Percentiles rank a stretch among this genome's conserved stretches.
Evolutionary conservation across 1,140 invertebrate species (phyloP).

Genomic region (Drosophila yakuba): DNA sequence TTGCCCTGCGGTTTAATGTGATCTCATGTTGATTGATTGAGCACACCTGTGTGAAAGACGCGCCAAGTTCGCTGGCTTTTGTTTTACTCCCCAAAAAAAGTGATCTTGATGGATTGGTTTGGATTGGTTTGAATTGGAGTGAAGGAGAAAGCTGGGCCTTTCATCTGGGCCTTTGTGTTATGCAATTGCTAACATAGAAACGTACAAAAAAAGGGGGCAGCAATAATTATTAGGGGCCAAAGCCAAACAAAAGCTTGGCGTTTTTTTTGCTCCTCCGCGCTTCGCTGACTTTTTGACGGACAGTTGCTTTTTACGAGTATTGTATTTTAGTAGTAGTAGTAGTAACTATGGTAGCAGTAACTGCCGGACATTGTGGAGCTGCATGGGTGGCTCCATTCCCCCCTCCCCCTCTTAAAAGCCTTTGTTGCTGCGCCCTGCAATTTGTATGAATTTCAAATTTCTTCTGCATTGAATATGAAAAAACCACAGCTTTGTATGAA

Average conservation of each 20-base stretch:
- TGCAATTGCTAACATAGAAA: constrained; percentile 39
- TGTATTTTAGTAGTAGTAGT: not conserved
- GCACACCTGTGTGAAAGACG: constrained; percentile 77
- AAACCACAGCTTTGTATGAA: not conserved
- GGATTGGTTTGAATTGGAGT: not conserved
- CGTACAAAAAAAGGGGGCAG: constrained; percentile 5
- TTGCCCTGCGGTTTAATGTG: constrained; percentile 75
- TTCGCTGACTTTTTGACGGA: constrained; percentile 75
- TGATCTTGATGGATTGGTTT: constrained; percentile 65
- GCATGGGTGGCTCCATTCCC: constrained; percentile 68
- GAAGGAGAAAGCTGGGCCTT: constrained; percentile 38
- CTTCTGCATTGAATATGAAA: constrained; percentile 59
- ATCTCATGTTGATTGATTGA: constrained; percentile 82
- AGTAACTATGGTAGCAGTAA: too few relatives aligned
- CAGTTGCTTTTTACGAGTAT: constrained; percentile 28
- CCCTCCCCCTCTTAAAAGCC: constrained; percentile 7
- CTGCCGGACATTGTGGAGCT: constrained; percentile 67
- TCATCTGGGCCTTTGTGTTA: constrained; percentile 51
- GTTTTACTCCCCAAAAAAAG: constrained; percentile 44
- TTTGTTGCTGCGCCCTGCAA: constrained; percentile 68
- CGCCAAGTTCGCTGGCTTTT: constrained; percentile 50
- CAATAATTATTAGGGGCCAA: constrained; percentile 43
- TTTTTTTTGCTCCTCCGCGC: constrained; percentile 53
- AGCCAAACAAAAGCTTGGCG: constrained; percentile 38
- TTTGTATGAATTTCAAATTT: constrained; percentile 82